phyloP scores from a whole-genome alignment of 1,140 invertebrate genomes.

The Caerostris darwini region DNA sequence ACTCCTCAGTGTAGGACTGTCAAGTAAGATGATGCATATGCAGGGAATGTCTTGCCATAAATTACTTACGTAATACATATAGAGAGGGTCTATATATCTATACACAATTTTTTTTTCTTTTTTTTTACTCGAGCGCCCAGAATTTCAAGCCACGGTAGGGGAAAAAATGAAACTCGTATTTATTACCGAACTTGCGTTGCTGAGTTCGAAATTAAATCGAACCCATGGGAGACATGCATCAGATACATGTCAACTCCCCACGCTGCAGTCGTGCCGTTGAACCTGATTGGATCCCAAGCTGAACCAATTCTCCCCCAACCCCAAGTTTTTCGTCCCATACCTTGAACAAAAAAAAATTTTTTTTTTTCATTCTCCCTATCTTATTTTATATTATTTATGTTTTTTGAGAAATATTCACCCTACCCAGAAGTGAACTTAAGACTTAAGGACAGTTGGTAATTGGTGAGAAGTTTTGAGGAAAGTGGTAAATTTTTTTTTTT shows the following conservation, averaged over 20 bases:
- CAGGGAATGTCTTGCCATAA: conserved; percentile 69
- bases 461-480: conserved; percentile 63
- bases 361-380: conserved; percentile 8
- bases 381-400: conserved; percentile 58
- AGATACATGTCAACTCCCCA: conserved; percentile 67
- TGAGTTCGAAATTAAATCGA: conserved; percentile 76
- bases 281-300: conserved; percentile 76
- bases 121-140: conserved; percentile 7
- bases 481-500: conserved; percentile 49
- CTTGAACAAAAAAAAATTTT: not conserved
- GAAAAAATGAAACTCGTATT: conserved; percentile 77
- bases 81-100: conserved; percentile 67
- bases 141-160: conserved; percentile 55
- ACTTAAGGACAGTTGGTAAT: conserved; percentile 68
- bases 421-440: conserved; percentile 17
- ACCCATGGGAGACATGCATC: conserved; percentile 75
- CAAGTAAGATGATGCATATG: conserved; percentile 75
- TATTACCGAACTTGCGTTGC: conserved; percentile 69
- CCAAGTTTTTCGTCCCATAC: not conserved
- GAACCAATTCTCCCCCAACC: conserved; percentile 65
- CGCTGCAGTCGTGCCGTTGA: conserved; percentile 63
- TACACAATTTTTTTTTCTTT: conserved; percentile 39
- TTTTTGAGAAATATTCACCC: conserved; percentile 57
- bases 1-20: conserved; percentile 67
- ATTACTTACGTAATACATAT: conserved; percentile 74